These are phyloP conservation scores for Propithecus coquereli DNA, from an alignment of 2,113 vertebrate genomes.

Conservation along the genomic window DNA sequence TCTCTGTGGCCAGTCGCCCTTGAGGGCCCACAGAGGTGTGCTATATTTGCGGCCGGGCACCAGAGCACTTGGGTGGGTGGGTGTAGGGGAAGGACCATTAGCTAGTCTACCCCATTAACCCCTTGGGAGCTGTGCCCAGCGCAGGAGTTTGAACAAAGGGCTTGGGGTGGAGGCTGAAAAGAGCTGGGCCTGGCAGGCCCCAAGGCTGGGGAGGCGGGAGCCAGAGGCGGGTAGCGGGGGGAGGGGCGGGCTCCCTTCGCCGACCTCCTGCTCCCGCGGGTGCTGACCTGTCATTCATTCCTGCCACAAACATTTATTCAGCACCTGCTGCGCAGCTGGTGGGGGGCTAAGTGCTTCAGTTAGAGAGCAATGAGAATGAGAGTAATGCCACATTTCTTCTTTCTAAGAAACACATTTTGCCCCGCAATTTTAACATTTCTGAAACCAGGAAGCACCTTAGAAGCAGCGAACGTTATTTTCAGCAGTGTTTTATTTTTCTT, in stretches of 20 bases:
- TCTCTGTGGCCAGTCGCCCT: not conserved
- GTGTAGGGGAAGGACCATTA: not conserved
- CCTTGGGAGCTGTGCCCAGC: not conserved
- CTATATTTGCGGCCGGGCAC: not conserved
- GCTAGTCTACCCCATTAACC: not conserved
- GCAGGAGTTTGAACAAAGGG: not conserved
- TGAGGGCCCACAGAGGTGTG: not conserved
- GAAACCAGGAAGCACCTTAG: conserved; percentile 3
- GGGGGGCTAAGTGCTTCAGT: conserved; percentile 59
- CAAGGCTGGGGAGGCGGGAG: not conserved
- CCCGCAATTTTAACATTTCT: conserved; percentile 19
- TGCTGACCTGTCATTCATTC: conserved; percentile 16
- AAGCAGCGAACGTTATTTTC: not conserved
- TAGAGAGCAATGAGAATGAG: conserved; percentile 22
- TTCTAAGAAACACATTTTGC: not conserved
- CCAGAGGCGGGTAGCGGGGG: not conserved
- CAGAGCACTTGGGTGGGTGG: not conserved
- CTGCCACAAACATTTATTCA: conserved; percentile 56
- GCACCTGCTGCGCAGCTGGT: conserved; percentile 40
- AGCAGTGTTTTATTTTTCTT: not conserved
- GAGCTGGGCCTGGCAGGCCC: not conserved
- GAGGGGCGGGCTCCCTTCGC: not conserved
- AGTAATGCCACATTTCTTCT: conserved; percentile 41
- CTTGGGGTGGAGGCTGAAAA: not conserved
- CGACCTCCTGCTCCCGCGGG: not conserved